Evolutionary conservation across 23 tunicate genomes (phyloP).

Genomic region (Oikopleura albicans): DNA sequence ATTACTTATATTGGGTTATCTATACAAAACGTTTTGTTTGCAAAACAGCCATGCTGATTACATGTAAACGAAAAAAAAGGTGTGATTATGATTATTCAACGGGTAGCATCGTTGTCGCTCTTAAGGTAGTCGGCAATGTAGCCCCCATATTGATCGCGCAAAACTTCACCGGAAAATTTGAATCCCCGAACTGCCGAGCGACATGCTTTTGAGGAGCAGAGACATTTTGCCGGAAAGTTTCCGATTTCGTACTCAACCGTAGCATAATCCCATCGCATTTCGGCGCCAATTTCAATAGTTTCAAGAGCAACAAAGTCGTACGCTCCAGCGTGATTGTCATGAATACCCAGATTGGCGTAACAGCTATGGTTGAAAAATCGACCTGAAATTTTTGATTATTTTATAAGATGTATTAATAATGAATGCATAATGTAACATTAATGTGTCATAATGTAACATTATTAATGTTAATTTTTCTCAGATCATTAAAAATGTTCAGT

Average conservation of each 20-base stretch:
- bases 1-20: too few relatives aligned
- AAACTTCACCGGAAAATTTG: not conserved
- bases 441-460: too few relatives aligned
- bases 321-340: not conserved
- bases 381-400: too few relatives aligned
- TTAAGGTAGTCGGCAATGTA: not conserved
- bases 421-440: too few relatives aligned
- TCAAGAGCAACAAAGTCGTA: not conserved
- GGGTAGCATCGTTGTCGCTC: too few relatives aligned
- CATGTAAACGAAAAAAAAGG: too few relatives aligned
- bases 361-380: not conserved
- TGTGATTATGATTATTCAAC: too few relatives aligned
- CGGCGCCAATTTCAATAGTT: not conserved
- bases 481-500: too few relatives aligned
- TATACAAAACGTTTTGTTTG: too few relatives aligned
- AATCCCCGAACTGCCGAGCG: not conserved
- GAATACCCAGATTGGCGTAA: not conserved
- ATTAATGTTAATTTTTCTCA: too few relatives aligned
- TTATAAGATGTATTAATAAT: too few relatives aligned
- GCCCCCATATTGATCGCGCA: not conserved
- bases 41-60: too few relatives aligned
- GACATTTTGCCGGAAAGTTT: not conserved
- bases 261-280: not conserved
- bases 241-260: not conserved
- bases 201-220: not conserved